Evolutionary conservation across 1,140 invertebrate species (phyloP), one percentile per base, ranked within the genome.

Genomic region (Cataglyphis hispanica): DNA sequence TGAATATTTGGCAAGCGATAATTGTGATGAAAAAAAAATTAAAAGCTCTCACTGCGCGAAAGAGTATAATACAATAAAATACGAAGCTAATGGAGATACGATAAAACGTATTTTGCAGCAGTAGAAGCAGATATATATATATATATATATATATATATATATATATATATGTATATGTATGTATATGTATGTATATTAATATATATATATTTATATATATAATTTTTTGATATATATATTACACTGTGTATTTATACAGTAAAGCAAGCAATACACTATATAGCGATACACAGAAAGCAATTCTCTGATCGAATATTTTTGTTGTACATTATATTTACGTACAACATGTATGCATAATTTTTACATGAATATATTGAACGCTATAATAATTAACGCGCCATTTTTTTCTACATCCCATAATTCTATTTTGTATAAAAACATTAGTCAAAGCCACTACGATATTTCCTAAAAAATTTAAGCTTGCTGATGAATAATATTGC

Each of bases 241-340:
- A 74, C 50, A 64, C 46, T 50, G 16, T 50, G 37, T 58, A 74
- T 84, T 60, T 85, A 72, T 63, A 78, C 83, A 43, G 69, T 67
- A 58, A 87, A 87, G 86, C 86, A 50, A 85, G 87, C 87, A 22
- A 86, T 53, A 78, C 84, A 74, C 56, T 2, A 22, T 2, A 22
- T 58, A 22, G 56, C 56, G 56, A 58, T 58, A 3, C 58, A 74
- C 70, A 74, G 10, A 72, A 89, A 87, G 84, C 31, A 58, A 69
- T 13, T 64, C 31, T 56, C 22, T 40, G 25, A 64, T 40, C 46
- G 8, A 53, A 1, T 46, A 67, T 22, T 34, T 43, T 53, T 37
- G 37, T 8, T 53, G 13, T 19, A 50, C 10, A 1, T 78, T 34
- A 37, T 11, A 27, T 69, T 40, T n/a, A 67, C 43, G n/a, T 34